Percentiles rank a stretch among this genome's conserved stretches.
Evolutionary conservation across 2,113 vertebrate species (phyloP).

Genomic region (Brevimyrus niger): DNA sequence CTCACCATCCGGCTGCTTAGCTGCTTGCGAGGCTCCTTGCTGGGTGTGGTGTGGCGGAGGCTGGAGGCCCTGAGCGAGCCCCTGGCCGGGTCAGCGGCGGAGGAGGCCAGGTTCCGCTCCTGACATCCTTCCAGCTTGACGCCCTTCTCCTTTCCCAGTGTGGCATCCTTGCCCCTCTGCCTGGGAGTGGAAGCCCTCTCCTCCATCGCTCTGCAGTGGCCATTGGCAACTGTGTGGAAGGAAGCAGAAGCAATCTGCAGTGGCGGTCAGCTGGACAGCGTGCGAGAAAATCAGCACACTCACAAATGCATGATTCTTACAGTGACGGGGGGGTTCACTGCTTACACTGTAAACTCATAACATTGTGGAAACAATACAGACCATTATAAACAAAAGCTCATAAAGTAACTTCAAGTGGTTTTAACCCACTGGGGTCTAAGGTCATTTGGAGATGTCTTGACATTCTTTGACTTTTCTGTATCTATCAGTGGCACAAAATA

Average conservation of each 20-base stretch:
- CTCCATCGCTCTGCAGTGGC: constrained; percentile 65
- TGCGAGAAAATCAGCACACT: neutral
- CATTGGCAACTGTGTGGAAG: constrained; percentile 64
- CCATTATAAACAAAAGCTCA: neutral
- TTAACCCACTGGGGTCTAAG: neutral
- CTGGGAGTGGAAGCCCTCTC: constrained; percentile 69
- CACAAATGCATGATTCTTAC: neutral
- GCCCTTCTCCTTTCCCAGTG: constrained; percentile 68
- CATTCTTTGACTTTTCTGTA: neutral
- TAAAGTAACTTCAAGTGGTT: neutral
- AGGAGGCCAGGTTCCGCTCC: constrained; percentile 45
- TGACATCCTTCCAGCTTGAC: constrained; percentile 62
- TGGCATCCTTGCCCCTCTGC: constrained; percentile 71
- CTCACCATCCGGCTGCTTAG: constrained; percentile 19
- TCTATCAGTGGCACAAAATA: neutral
- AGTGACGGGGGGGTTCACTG: neutral
- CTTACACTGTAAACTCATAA: neutral
- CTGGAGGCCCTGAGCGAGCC: constrained; percentile 65
- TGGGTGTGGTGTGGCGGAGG: constrained; percentile 65
- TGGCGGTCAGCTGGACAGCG: neutral
- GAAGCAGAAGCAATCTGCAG: neutral
- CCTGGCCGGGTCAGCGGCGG: constrained; percentile 41
- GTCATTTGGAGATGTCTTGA: neutral
- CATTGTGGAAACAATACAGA: neutral
- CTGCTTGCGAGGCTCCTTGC: constrained; percentile 79